These are phyloP conservation scores for Ligdia adustata DNA, from an alignment of 2,888 invertebrate species.

Conservation along the genomic window DNA sequence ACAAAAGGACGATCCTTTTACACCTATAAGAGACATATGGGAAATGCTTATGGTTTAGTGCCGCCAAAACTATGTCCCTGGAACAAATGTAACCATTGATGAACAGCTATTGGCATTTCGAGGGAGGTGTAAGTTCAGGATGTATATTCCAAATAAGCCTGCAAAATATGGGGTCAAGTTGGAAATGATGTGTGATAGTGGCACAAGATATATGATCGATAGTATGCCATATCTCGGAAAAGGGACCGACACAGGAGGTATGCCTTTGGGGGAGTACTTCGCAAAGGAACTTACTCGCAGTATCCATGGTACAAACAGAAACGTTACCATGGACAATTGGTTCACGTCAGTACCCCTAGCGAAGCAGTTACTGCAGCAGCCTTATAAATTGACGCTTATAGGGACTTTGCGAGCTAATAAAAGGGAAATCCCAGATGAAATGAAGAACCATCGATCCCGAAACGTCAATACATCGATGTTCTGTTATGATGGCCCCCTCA, in stretches of 20 bases:
- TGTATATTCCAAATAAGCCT: constrained; percentile 42
- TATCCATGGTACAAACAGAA: constrained; percentile 24
- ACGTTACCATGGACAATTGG: constrained; percentile 26
- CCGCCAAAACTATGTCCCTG: constrained; percentile 33
- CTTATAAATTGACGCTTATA: constrained; percentile 46
- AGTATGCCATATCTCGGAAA: constrained; percentile 45
- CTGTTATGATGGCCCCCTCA: constrained; percentile 40
- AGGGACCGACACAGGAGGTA: constrained; percentile 39
- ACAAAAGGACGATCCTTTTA: constrained; percentile 24
- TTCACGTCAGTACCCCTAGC: constrained; percentile 29
- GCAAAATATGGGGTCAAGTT: constrained; percentile 50
- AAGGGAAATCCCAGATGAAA: constrained; percentile 44
- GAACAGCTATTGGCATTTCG: constrained; percentile 39
- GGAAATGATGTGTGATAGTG: constrained; percentile 43
- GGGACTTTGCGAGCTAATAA: constrained; percentile 40
- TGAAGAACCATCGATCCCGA: constrained; percentile 33
- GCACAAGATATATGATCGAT: constrained; percentile 44
- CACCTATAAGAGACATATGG: constrained; percentile 35
- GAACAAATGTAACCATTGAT: constrained; percentile 35
- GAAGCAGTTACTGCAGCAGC: constrained; percentile 29
- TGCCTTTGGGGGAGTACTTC: constrained; percentile 40
- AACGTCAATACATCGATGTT: constrained; percentile 43
- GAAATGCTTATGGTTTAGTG: constrained; percentile 31
- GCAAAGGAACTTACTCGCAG: constrained; percentile 21
- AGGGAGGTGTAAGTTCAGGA: constrained; percentile 32